These are phyloP conservation scores for Nesogale talazaci DNA, from an alignment of 2,113 vertebrate species.

Conservation along the genomic window DNA sequence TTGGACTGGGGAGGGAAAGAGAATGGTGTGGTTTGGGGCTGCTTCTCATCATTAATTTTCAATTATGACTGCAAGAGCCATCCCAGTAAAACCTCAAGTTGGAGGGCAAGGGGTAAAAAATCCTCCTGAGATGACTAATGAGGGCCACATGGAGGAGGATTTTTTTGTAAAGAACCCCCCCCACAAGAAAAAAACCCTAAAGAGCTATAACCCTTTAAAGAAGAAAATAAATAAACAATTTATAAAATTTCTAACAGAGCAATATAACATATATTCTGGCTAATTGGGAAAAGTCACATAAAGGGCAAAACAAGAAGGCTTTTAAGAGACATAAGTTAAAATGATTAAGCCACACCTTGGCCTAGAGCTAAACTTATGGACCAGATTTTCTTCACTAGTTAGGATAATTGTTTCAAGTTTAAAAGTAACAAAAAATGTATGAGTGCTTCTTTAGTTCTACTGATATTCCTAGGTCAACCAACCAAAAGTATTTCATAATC, in stretches of 20 bases:
- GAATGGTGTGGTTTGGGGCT: constrained; percentile 56
- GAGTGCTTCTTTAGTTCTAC: background rate
- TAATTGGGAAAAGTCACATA: constrained; percentile 63
- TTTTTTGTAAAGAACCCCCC: no score
- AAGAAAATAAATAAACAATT: constrained; percentile 66
- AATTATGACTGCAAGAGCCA: constrained; percentile 65
- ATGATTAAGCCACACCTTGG: background rate
- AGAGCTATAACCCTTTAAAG: constrained; percentile 46
- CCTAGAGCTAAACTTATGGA: constrained; percentile 5
- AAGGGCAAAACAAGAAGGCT: constrained; percentile 47
- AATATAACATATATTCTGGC: constrained; percentile 37
- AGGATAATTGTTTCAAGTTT: constrained; percentile 11
- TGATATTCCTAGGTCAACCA: background rate
- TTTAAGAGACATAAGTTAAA: constrained; percentile 48
- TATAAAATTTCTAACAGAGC: constrained; percentile 35
- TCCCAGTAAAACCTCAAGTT: constrained; percentile 15
- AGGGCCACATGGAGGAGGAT: background rate
- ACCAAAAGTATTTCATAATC: background rate
- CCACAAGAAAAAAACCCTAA: background rate
- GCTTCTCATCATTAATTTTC: constrained; percentile 74
- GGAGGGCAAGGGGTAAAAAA: constrained; percentile 56
- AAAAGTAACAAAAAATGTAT: background rate
- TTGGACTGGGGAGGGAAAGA: constrained; percentile 25
- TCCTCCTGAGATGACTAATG: constrained; percentile 55
- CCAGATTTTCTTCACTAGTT: background rate